Evolutionary conservation across 2,113 vertebrate genomes (phyloP), one percentile per base, ranked within the genome.

Genomic region (Cryptotis parvus): DNA sequence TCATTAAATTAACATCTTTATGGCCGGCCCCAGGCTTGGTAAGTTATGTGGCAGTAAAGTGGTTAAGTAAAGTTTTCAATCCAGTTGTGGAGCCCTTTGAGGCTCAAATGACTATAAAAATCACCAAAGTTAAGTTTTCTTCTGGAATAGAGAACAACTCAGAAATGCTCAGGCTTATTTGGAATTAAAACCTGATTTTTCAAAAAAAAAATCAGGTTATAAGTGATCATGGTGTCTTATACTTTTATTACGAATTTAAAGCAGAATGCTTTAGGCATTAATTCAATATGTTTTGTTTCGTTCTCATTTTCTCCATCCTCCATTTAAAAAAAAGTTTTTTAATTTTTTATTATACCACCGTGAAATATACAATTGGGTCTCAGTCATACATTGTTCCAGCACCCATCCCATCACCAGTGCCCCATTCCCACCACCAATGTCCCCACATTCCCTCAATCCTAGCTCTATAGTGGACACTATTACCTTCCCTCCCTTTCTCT

Each of bases 1-100:
- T 97, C 91, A 97, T 97, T 97, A 96, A 97, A 96, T 97, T 97
- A 97, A 97, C 93, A 83, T 92, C 96, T 97, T 96, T 95, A 95
- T 96, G 94, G 93, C 87, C 77, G 35, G 94, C 72, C 85, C 74
- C 85, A 41, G 89, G 95, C 92, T 96, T 89, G 74, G 91, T 89
- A 96, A 95, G 61, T 27, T 15, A 24, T 39, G 10, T 86, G 90
- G 92, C 4, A 95, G 87, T 74, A 96, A 95, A 97, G 91, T 43
- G 96, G 93, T 94, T 96, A 96, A 96, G 88, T 93, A 91, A 87
- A 97, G 79, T 95, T 96, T 97, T 91, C 49, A 74, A 89, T 72
- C 16, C 35, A 84, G 70, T 94, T 79, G 83, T 77, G 73, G 73
- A 96, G 73, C n/a, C 65, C 58, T 93, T 91, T 78, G 86, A 95